Evolutionary conservation across 2,113 vertebrate species (phyloP).

Genomic region (Panthera uncia): DNA sequence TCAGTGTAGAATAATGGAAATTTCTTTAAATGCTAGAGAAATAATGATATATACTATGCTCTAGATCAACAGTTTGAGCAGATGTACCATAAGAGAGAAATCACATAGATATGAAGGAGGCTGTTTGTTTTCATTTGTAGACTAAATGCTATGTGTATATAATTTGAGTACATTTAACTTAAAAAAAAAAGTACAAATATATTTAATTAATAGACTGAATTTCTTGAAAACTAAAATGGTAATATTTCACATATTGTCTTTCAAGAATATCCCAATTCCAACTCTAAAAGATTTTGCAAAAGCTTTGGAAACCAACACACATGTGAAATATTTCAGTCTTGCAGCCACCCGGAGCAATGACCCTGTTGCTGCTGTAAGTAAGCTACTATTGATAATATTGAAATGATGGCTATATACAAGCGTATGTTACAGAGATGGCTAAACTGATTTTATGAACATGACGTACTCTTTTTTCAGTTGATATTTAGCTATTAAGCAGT

Average conservation of each 20-base stretch:
- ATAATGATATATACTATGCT: not conserved
- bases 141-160: not conserved
- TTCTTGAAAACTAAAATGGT: not conserved
- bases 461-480: not conserved
- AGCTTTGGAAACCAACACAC: constrained; percentile 94
- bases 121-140: not conserved
- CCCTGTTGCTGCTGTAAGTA: constrained; percentile 94
- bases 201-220: not conserved
- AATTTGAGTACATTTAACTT: constrained; percentile 6
- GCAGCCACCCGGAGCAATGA: constrained; percentile 98
- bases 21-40: not conserved
- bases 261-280: constrained; percentile 97
- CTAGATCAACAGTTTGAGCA: not conserved
- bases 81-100: not conserved
- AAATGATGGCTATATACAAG: not conserved
- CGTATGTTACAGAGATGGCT: not conserved
- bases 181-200: not conserved
- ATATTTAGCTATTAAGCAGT: not conserved
- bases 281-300: constrained; percentile 97
- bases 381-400: accelerated
- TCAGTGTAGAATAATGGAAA: not conserved
- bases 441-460: not conserved
- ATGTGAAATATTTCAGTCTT: constrained; percentile 94
- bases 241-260: constrained; percentile 72
- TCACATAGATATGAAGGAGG: not conserved